A percentile compares a stretch with the other conserved stretches of the same genome.
Evolutionary conservation across 2,113 vertebrate genomes (phyloP).

Genomic region (Tetrao urogallus): DNA sequence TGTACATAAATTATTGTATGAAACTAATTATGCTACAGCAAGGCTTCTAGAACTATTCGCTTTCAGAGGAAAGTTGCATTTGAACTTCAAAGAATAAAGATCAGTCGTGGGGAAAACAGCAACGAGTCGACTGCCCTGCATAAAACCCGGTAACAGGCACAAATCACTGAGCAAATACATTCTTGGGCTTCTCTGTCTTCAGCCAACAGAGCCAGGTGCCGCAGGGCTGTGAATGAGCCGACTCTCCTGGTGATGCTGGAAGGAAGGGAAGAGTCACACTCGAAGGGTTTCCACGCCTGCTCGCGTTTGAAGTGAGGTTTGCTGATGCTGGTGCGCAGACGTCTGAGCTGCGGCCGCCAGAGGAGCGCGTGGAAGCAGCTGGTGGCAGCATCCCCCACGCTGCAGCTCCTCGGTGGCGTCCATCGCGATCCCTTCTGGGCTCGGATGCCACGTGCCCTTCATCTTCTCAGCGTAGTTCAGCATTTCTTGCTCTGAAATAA

Average conservation of each 20-base stretch:
- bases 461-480: background rate
- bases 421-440: background rate
- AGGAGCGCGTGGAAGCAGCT: rapidly evolving
- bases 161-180: background rate
- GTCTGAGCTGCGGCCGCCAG: rapidly evolving
- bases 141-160: rapidly evolving
- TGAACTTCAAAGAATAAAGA: background rate
- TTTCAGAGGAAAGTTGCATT: background rate
- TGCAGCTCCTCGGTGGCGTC: rapidly evolving
- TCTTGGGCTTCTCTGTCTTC: background rate
- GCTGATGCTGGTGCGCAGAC: rapidly evolving
- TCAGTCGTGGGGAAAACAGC: background rate
- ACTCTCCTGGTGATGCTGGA: background rate
- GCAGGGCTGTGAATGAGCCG: background rate
- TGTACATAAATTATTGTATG: background rate
- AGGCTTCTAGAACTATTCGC: background rate
- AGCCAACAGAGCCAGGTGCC: background rate
- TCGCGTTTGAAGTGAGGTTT: background rate
- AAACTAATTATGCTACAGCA: background rate
- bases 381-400: background rate
- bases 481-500: background rate
- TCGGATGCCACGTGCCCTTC: rapidly evolving
- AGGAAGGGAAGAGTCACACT: background rate
- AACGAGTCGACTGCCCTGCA: background rate
- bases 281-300: background rate